Evolutionary conservation across 2,797 vertebrate species (phyloP).

Genomic region (Macropodus opercularis): DNA sequence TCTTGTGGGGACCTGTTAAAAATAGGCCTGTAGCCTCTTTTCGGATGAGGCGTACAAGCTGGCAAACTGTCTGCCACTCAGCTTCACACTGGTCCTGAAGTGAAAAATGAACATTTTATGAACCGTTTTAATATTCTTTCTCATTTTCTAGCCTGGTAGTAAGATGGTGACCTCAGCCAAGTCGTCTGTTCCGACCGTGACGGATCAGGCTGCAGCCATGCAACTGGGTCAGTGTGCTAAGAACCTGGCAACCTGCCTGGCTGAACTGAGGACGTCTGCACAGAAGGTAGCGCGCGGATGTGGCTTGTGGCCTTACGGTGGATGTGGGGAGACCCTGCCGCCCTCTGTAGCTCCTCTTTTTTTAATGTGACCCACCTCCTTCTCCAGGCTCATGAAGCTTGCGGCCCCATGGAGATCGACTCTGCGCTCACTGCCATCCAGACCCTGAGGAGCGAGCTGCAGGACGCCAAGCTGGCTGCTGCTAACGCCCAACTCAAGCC

Average conservation of each 20-base stretch:
- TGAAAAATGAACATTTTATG: too few relatives aligned
- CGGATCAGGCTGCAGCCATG: conserved; percentile 97
- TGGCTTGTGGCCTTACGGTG: too few relatives aligned
- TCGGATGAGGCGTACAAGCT: conserved; percentile 9
- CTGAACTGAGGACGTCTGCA: conserved; percentile 91
- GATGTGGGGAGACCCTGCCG: too few relatives aligned
- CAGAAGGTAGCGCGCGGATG: conserved; percentile 86
- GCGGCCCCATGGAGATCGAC: conserved; percentile 98
- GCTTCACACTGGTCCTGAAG: too few relatives aligned
- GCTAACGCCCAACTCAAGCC: conserved; percentile 90
- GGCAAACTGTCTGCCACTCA: not conserved
- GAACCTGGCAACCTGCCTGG: conserved; percentile 95
- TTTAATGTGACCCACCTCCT: not conserved
- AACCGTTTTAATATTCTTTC: not conserved
- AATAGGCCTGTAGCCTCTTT: conserved; percentile 64
- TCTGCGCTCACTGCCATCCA: conserved; percentile 93
- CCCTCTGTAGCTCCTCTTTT: too few relatives aligned
- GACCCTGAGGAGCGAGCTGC: conserved; percentile 92
- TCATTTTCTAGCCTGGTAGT: conserved; percentile 87
- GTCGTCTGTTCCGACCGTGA: conserved; percentile 94
- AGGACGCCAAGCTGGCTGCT: conserved; percentile 93
- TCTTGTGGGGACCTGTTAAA: conserved; percentile 48
- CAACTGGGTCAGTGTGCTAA: conserved; percentile 97
- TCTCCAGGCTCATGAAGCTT: conserved; percentile 94
- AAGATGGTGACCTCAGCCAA: conserved; percentile 98